These are phyloP conservation scores for Lethenteron camtschaticum DNA, from an alignment of 2,113 vertebrate genomes.

Conservation along the genomic window DNA sequence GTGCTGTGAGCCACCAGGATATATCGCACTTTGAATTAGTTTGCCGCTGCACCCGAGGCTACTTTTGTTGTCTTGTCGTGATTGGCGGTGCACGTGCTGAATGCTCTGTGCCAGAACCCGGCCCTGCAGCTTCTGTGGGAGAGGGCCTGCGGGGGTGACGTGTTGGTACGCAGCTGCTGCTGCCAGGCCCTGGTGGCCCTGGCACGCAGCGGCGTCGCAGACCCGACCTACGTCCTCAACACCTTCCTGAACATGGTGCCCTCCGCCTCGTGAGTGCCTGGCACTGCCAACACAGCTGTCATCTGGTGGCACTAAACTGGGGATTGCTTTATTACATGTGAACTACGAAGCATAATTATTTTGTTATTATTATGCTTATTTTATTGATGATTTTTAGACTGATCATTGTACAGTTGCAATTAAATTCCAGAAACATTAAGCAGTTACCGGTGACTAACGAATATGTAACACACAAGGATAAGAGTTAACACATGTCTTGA, in stretches of 20 bases:
- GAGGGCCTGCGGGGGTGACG: slow-evolving; percentile 45
- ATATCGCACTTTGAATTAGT: neutral
- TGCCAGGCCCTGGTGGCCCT: slow-evolving; percentile 55
- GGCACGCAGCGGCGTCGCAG: slow-evolving; percentile 55
- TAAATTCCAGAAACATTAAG: no score
- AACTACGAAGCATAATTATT: no score
- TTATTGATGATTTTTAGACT: no score
- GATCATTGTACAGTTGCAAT: no score
- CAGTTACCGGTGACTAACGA: no score
- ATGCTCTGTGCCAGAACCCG: slow-evolving; percentile 31
- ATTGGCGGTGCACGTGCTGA: neutral
- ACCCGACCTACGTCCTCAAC: slow-evolving; percentile 43
- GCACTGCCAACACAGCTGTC: no score
- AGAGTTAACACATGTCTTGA: no score
- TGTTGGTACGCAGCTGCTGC: slow-evolving; percentile 42
- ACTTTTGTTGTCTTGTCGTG: neutral
- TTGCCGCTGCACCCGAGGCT: neutral
- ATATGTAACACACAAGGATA: no score
- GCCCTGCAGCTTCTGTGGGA: slow-evolving; percentile 68
- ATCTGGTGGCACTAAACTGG: no score
- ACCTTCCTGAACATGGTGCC: slow-evolving; percentile 61
- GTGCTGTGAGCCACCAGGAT: slow-evolving; percentile 6
- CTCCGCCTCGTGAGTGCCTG: slow-evolving; percentile 40
- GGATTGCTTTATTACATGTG: no score
- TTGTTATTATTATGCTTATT: no score